These are phyloP conservation scores for Hyperoplus lanceolatus DNA, from an alignment of 2,797 vertebrate genomes.

Conservation along the genomic window DNA sequence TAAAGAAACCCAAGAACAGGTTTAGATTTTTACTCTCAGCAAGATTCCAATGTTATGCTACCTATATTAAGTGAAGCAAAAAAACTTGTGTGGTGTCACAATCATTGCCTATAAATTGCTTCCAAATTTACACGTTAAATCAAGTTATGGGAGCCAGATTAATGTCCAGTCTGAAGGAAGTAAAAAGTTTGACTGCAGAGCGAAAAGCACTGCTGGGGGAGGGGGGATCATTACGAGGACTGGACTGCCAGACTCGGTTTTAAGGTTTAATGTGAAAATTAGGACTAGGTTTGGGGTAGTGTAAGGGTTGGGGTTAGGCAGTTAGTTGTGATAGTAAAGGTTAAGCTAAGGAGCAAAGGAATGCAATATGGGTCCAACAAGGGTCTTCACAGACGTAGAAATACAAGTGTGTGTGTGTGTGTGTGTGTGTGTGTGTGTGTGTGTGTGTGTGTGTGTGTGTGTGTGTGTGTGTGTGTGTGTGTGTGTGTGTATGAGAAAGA, in stretches of 20 bases:
- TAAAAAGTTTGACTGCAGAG: constrained; percentile 37
- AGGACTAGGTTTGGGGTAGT: too few species aligned
- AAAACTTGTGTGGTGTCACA: background rate
- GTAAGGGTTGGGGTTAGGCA: too few species aligned
- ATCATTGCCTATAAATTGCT: background rate
- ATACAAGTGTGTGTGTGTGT: background rate
- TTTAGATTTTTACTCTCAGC: constrained; percentile 39
- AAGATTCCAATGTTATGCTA: constrained; percentile 28
- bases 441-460: background rate
- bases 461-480: background rate
- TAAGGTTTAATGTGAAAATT: too few species aligned
- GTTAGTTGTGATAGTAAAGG: too few species aligned
- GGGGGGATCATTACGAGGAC: too few species aligned
- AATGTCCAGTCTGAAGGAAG: constrained; percentile 46
- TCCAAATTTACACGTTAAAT: background rate
- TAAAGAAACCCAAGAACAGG: constrained; percentile 28
- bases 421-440: background rate
- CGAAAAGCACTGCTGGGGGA: background rate
- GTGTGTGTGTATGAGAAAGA: background rate
- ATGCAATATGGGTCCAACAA: background rate
- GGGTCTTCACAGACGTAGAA: too few species aligned
- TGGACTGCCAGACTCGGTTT: too few species aligned
- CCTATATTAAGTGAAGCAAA: background rate
- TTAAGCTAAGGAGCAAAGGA: too few species aligned
- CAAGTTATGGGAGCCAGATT: constrained; percentile 56